Evolutionary conservation across 1,140 invertebrate species (phyloP).

Genomic region (Hylyphantes graminicola): DNA sequence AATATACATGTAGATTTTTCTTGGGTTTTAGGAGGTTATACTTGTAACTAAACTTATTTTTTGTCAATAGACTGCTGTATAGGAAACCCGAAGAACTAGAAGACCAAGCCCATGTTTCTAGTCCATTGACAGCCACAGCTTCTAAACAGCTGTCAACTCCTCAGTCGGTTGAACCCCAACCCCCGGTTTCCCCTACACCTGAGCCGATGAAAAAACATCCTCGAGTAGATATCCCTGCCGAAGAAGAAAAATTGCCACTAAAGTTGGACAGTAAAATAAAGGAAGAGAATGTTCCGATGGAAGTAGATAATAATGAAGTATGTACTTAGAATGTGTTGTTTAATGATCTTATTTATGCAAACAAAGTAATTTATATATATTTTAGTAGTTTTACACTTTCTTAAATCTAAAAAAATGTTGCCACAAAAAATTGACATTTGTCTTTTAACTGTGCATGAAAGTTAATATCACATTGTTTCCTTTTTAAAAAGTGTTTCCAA

Average conservation of each 20-base stretch:
- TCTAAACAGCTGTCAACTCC: background rate
- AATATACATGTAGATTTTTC: too few relatives aligned
- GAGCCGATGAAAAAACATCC: background rate
- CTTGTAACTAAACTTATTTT: background rate
- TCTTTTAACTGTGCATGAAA: too few relatives aligned
- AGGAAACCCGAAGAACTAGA: slow-evolving; percentile 72
- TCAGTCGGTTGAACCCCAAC: background rate
- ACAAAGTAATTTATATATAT: too few relatives aligned
- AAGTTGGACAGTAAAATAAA: background rate
- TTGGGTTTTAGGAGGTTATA: too few relatives aligned
- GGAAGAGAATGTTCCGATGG: background rate
- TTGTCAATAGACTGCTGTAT: slow-evolving; percentile 66
- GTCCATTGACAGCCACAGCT: slow-evolving; percentile 64
- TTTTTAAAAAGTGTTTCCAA: too few relatives aligned
- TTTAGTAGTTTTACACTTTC: too few relatives aligned
- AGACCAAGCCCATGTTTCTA: slow-evolving; percentile 75
- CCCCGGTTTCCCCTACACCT: background rate
- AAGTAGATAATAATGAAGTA: background rate
- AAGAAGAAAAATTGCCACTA: background rate
- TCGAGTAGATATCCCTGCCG: background rate
- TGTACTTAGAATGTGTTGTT: background rate
- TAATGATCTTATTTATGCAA: too few relatives aligned
- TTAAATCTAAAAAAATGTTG: too few relatives aligned
- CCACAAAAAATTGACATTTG: too few relatives aligned
- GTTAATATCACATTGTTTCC: too few relatives aligned